Evolutionary conservation across 2,797 vertebrate genomes (phyloP).

Genomic region (Macroramphosus scolopax): DNA sequence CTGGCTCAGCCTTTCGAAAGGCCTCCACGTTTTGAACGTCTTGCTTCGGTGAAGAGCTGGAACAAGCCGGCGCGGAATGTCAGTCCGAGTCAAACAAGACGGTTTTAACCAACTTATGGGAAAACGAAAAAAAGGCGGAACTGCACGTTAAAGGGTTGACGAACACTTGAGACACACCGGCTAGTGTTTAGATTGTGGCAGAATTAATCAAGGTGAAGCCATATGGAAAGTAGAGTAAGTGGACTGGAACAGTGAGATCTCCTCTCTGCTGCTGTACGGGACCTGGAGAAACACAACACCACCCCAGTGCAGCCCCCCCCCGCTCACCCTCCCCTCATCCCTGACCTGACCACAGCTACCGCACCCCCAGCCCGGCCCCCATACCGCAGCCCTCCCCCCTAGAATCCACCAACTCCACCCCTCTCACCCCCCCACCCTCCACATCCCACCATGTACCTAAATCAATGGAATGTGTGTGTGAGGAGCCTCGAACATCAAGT

Average conservation of each 20-base stretch:
- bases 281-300: slow-evolving; percentile 68
- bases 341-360: slow-evolving; percentile 46
- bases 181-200: neutral
- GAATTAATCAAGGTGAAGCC: slow-evolving; percentile 1
- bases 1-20: neutral
- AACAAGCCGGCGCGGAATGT: neutral
- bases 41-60: too few relatives aligned
- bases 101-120: neutral
- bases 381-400: slow-evolving; percentile 37
- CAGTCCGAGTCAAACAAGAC: neutral
- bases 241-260: slow-evolving; percentile 28
- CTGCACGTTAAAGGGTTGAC: neutral
- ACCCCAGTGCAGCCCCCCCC: slow-evolving; percentile 20
- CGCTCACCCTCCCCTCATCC: slow-evolving; percentile 10
- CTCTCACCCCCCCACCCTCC: slow-evolving; percentile 23
- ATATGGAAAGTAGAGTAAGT: slow-evolving; percentile 4
- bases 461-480: slow-evolving; percentile 34
- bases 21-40: too few relatives aligned
- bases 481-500: too few relatives aligned
- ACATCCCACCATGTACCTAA: slow-evolving; percentile 25
- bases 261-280: slow-evolving; percentile 40
- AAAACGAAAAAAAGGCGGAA: neutral
- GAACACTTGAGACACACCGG: slow-evolving; percentile 6
- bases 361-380: slow-evolving; percentile 24
- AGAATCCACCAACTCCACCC: slow-evolving; percentile 3